phyloP scores from a whole-genome alignment of 2,888 invertebrate genomes.

The Sesia bembeciformis region DNA sequence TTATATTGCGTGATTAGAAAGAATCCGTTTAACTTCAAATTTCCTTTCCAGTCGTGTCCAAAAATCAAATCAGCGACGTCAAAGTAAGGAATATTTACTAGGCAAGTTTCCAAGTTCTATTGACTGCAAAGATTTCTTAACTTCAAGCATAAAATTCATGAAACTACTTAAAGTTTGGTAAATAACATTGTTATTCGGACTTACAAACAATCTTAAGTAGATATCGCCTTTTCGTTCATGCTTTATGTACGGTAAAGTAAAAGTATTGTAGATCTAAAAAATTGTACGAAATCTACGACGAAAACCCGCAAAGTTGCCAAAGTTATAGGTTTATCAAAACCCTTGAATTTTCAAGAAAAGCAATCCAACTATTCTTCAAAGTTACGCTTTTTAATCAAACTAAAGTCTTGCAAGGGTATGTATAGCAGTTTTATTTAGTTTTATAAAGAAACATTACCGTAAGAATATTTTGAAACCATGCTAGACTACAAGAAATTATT shows the following conservation, averaged over 20 bases:
- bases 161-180: neutral
- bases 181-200: neutral
- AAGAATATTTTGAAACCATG: too few relatives aligned
- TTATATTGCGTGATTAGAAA: neutral
- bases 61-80: conserved; percentile 27
- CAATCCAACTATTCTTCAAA: conserved; percentile 36
- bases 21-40: too few relatives aligned
- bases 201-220: too few relatives aligned
- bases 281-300: conserved; percentile 4
- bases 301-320: conserved; percentile 22
- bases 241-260: neutral
- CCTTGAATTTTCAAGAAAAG: conserved; percentile 27
- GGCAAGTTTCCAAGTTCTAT: conserved; percentile 31
- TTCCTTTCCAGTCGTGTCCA: too few relatives aligned
- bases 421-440: neutral
- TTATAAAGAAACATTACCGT: too few relatives aligned
- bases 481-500: neutral
- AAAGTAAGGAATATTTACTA: conserved; percentile 31
- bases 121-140: conserved; percentile 9
- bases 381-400: conserved; percentile 31
- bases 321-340: conserved; percentile 39
- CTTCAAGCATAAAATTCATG: neutral
- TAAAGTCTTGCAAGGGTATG: conserved; percentile 3
- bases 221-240: neutral
- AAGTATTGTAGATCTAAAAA: conserved; percentile 1